Evolutionary conservation across 2,888 invertebrate genomes (phyloP).

Genomic region (Megamerina dolium): DNA sequence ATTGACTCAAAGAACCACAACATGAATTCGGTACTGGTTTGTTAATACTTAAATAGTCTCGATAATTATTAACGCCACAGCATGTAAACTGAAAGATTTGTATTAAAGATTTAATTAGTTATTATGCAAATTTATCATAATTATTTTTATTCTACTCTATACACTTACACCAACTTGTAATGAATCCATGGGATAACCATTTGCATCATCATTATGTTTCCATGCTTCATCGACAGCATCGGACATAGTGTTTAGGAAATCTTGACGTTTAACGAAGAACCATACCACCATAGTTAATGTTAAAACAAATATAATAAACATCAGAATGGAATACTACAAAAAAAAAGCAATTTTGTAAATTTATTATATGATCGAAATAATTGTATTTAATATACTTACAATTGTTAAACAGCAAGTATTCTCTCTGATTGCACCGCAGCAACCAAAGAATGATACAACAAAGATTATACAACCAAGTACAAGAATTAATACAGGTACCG

Average conservation of each 20-base stretch:
- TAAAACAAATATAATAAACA: slow-evolving; percentile 63
- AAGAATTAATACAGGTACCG: slow-evolving; percentile 62
- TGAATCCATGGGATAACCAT: slow-evolving; percentile 36
- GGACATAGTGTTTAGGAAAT: slow-evolving; percentile 52
- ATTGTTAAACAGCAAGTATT: slow-evolving; percentile 80
- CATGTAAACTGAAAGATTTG: slow-evolving; percentile 32
- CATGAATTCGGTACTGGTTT: slow-evolving; percentile 33
- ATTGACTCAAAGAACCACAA: slow-evolving; percentile 30
- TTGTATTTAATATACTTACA: slow-evolving; percentile 52
- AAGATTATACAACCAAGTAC: slow-evolving; percentile 66
- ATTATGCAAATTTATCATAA: not conserved
- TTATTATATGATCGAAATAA: not conserved
- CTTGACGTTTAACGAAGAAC: slow-evolving; percentile 59
- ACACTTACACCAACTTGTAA: slow-evolving; percentile 37
- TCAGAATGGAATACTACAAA: slow-evolving; percentile 63
- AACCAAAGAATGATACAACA: slow-evolving; percentile 80
- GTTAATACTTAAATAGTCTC: slow-evolving; percentile 20
- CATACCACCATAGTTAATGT: slow-evolving; percentile 67
- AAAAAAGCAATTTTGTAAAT: not conserved
- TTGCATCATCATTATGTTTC: slow-evolving; percentile 24
- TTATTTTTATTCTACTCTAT: not conserved
- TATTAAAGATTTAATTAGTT: not conserved
- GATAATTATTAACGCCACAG: slow-evolving; percentile 31
- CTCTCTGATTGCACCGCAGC: slow-evolving; percentile 83
- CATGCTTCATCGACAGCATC: slow-evolving; percentile 51